These are phyloP conservation scores for Gymnoscelis rufifasciata DNA, from an alignment of 2,888 invertebrate species.

Conservation along the genomic window DNA sequence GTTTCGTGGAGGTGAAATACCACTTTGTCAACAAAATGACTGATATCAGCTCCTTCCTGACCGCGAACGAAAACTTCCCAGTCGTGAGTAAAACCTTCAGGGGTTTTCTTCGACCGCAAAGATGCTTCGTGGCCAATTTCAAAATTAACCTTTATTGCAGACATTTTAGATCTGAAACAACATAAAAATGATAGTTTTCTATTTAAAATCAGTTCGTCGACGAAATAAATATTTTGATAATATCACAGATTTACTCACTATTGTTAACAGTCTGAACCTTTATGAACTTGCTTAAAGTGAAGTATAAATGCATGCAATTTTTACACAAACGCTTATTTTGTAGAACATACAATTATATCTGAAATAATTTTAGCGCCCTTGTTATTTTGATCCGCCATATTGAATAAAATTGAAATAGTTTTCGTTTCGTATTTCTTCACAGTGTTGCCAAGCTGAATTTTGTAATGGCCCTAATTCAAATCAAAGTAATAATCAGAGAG, in stretches of 20 bases:
- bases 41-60: conserved; percentile 90
- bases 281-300: conserved; percentile 33
- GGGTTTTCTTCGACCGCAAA: conserved; percentile 87
- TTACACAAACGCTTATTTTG: conserved; percentile 39
- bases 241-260: conserved; percentile 33
- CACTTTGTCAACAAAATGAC: conserved; percentile 94
- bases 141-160: conserved; percentile 83
- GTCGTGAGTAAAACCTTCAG: conserved; percentile 97
- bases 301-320: conserved; percentile 32
- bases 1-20: conserved; percentile 95
- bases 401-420: conserved; percentile 33
- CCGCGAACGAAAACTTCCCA: conserved; percentile 98
- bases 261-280: conserved; percentile 26
- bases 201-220: conserved; percentile 27
- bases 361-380: conserved; percentile 73
- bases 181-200: conserved; percentile 18
- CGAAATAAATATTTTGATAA: conserved; percentile 29
- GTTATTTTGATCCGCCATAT: conserved; percentile 78
- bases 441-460: too few relatives aligned
- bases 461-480: too few relatives aligned
- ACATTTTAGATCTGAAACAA: conserved; percentile 49
- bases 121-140: conserved; percentile 96
- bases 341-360: conserved; percentile 24
- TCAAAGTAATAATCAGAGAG: too few relatives aligned
- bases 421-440: too few relatives aligned